These are phyloP conservation scores for Syngnathus floridae DNA, from an alignment of 2,113 vertebrate species.

Conservation along the genomic window DNA sequence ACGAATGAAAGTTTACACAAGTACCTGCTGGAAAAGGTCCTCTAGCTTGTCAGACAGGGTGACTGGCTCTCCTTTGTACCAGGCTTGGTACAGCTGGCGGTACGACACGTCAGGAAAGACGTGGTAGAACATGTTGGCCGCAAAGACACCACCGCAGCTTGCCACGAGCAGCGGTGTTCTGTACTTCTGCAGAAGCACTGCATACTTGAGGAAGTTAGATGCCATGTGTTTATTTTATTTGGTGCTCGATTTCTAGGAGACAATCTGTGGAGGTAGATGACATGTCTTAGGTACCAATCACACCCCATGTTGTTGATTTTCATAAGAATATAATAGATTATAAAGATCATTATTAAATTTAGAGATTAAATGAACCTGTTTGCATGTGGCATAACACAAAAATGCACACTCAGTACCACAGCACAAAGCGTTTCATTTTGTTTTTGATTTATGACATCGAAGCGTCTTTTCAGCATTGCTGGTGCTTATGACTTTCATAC, in stretches of 20 bases:
- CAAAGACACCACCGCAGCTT: slow-evolving; percentile 80
- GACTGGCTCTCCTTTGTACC: slow-evolving; percentile 74
- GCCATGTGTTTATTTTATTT: slow-evolving; percentile 54
- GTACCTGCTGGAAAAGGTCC: slow-evolving; percentile 70
- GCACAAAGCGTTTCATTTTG: no score
- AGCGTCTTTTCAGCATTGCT: not conserved
- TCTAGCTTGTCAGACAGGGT: slow-evolving; percentile 64
- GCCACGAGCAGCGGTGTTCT: slow-evolving; percentile 69
- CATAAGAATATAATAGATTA: no score
- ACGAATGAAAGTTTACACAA: not conserved
- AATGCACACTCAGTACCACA: no score
- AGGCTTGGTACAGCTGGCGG: slow-evolving; percentile 80
- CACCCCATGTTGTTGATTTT: no score
- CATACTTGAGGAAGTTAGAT: slow-evolving; percentile 62
- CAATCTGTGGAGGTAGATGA: slow-evolving; percentile 30
- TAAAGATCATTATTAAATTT: no score
- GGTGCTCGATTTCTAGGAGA: slow-evolving; percentile 9
- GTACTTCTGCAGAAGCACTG: slow-evolving; percentile 75
- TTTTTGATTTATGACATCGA: no score
- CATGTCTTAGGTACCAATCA: not conserved
- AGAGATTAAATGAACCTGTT: no score
- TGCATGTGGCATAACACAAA: no score
- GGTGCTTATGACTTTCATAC: not conserved
- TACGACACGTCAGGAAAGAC: slow-evolving; percentile 74
- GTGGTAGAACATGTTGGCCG: slow-evolving; percentile 77